Percentiles rank a stretch among this genome's conserved stretches.
Conservation (phyloP, 2,113 vertebrate genomes). For the Laticauda laticaudata region DNA sequence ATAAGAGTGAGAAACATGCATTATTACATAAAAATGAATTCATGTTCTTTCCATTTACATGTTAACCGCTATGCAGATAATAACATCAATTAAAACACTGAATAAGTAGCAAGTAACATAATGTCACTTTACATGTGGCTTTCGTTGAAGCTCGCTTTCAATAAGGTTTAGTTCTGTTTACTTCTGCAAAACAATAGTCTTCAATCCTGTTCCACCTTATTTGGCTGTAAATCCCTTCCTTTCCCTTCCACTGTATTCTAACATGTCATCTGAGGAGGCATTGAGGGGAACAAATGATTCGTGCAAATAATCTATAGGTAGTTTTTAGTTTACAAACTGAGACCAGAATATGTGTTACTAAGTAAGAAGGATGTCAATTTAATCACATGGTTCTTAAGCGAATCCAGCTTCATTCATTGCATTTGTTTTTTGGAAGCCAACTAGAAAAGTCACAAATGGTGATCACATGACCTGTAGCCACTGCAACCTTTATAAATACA, state of each 20-base stretch:
- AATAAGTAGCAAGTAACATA: slow-evolving; percentile 28
- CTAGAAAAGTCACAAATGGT: too few relatives aligned
- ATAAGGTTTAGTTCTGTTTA: slow-evolving; percentile 49
- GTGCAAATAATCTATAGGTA: background rate
- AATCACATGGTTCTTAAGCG: too few relatives aligned
- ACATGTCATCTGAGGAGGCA: background rate
- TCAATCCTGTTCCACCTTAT: background rate
- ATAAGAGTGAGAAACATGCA: background rate
- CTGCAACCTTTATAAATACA: too few relatives aligned
- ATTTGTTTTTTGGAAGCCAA: too few relatives aligned
- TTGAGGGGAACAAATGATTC: background rate
- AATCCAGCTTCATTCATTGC: too few relatives aligned
- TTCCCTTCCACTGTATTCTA: background rate
- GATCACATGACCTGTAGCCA: too few relatives aligned
- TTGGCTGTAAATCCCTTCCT: background rate
- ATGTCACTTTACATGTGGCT: slow-evolving; percentile 30
- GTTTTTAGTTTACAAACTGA: too few relatives aligned
- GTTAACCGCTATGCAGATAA: background rate
- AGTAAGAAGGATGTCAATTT: too few relatives aligned
- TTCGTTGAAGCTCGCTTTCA: slow-evolving; percentile 24
- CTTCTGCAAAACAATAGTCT: background rate
- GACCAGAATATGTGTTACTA: too few relatives aligned
- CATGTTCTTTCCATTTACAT: background rate
- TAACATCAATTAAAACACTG: background rate
- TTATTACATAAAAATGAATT: background rate